A percentile compares a stretch with the other conserved stretches of the same genome.
These are phyloP conservation scores for Oasisia sp. DNA, from an alignment of 2,888 invertebrate genomes.

Conservation along the genomic window DNA sequence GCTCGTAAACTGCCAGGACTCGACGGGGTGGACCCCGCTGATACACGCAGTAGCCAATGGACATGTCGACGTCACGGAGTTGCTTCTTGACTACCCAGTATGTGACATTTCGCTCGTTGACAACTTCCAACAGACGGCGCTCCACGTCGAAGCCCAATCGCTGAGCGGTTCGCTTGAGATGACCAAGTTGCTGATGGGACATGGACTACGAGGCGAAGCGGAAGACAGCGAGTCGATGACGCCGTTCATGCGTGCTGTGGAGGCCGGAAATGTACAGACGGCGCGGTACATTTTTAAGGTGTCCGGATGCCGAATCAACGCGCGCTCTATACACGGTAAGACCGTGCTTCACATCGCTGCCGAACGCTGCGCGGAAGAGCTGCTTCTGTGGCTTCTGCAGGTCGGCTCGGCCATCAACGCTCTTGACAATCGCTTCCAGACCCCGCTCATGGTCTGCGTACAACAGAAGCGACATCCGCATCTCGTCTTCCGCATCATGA, in stretches of 20 bases:
- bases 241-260: slow-evolving; percentile 35
- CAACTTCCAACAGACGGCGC: slow-evolving; percentile 30
- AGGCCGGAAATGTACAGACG: slow-evolving; percentile 31
- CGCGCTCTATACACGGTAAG: slow-evolving; percentile 18
- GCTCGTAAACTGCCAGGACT: slow-evolving; percentile 23
- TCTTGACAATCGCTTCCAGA: slow-evolving; percentile 28
- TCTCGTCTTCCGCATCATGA: slow-evolving; percentile 33
- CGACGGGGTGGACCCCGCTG: slow-evolving; percentile 30
- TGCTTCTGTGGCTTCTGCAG: slow-evolving; percentile 34
- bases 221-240: slow-evolving; percentile 33
- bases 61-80: background rate
- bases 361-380: slow-evolving; percentile 26
- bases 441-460: slow-evolving; percentile 37
- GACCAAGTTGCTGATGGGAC: slow-evolving; percentile 20
- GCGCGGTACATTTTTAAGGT: slow-evolving; percentile 28
- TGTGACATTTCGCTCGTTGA: slow-evolving; percentile 30
- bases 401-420: slow-evolving; percentile 29
- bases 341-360: slow-evolving; percentile 35
- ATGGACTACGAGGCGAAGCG: slow-evolving; percentile 29
- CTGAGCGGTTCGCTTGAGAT: background rate
- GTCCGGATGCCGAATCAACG: slow-evolving; percentile 29
- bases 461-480: slow-evolving; percentile 27
- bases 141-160: slow-evolving; percentile 34
- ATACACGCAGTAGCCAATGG: slow-evolving; percentile 34
- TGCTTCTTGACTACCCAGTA: slow-evolving; percentile 10